Evolutionary conservation across 2,113 vertebrate species (phyloP).

Genomic region (Alectura lathami): DNA sequence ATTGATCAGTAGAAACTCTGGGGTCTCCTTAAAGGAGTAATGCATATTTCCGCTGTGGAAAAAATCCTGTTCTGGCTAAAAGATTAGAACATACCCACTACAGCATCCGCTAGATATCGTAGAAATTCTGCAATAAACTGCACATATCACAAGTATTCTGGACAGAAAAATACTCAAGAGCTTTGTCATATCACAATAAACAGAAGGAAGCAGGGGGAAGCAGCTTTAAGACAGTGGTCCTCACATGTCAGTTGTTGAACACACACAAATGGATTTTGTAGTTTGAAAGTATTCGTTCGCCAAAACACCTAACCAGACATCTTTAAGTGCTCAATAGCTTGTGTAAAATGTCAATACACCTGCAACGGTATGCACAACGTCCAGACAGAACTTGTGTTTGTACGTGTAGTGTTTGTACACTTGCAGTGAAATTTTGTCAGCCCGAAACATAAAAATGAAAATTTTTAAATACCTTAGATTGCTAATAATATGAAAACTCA

Average conservation of each 20-base stretch:
- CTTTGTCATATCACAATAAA: background rate
- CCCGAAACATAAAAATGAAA: background rate
- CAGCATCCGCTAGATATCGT: background rate
- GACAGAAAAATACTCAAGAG: background rate
- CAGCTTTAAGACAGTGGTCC: background rate
- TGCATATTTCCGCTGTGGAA: background rate
- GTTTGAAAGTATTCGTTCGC: background rate
- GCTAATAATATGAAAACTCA: background rate
- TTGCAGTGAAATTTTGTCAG: background rate
- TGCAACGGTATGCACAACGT: background rate
- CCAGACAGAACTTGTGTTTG: background rate
- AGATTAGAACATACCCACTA: background rate
- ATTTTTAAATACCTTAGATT: background rate
- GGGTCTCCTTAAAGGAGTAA: background rate
- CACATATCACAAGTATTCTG: background rate
- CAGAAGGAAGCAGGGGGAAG: background rate
- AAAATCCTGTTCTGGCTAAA: background rate
- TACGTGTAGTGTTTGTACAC: background rate
- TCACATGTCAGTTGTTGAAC: background rate
- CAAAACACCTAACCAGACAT: background rate
- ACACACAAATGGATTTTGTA: background rate
- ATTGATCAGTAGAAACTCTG: background rate
- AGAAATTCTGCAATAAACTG: background rate
- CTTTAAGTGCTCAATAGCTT: background rate
- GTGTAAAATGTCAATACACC: background rate